A percentile compares a stretch with the other conserved stretches of the same genome.
These are phyloP conservation scores for Mirza zaza DNA, from an alignment of 2,113 vertebrate genomes.

Conservation along the genomic window DNA sequence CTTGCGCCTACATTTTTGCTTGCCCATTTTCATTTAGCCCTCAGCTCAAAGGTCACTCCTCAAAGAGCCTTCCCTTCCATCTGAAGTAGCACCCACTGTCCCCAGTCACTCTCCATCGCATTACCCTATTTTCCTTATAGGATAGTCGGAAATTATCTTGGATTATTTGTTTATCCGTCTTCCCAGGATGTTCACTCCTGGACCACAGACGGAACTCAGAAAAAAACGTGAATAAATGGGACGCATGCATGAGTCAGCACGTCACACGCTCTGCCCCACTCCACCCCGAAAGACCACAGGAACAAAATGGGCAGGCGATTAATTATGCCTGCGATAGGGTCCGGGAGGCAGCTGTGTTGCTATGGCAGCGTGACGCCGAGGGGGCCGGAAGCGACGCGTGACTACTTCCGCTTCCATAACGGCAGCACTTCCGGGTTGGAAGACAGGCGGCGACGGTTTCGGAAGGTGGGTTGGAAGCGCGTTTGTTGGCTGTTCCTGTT, in stretches of 20 bases:
- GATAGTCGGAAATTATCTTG: not conserved
- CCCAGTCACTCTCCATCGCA: not conserved
- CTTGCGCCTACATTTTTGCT: not conserved
- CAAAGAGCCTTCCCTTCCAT: not conserved
- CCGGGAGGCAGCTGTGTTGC: not conserved
- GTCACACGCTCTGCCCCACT: accelerated
- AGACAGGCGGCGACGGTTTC: accelerated
- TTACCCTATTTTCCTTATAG: not conserved
- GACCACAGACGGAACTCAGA: not conserved
- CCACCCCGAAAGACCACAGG: accelerated
- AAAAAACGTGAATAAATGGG: not conserved
- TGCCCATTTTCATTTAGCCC: not conserved
- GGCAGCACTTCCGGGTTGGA: not conserved
- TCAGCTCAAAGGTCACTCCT: not conserved
- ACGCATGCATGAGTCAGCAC: not conserved
- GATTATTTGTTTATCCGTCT: not conserved
- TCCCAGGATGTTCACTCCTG: not conserved
- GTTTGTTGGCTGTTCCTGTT: not conserved
- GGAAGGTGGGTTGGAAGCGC: not conserved
- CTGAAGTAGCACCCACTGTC: not conserved
- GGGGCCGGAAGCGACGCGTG: accelerated
- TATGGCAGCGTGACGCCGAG: not conserved
- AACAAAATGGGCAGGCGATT: accelerated
- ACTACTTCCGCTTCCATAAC: not conserved
- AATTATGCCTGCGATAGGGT: accelerated